phyloP scores from a whole-genome alignment of 2,888 invertebrate genomes.

The Leptinotarsa tumamoca region DNA sequence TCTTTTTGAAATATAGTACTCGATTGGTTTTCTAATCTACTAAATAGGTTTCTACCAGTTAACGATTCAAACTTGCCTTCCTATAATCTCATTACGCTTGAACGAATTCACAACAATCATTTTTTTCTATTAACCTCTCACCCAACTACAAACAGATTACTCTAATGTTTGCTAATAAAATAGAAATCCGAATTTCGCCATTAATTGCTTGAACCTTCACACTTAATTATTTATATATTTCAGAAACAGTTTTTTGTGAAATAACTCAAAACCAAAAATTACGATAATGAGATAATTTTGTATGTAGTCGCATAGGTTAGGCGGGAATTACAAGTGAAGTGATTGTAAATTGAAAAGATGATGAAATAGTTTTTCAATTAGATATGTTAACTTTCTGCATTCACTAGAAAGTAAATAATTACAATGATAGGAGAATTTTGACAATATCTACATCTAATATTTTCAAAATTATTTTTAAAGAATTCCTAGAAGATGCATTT shows the following conservation, averaged over 20 bases:
- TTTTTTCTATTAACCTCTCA: slow-evolving; percentile 26
- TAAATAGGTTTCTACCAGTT: neutral
- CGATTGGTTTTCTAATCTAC: neutral
- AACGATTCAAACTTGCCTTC: neutral
- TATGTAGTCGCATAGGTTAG: neutral
- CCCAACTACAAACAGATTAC: slow-evolving; percentile 16
- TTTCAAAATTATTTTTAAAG: too few relatives aligned
- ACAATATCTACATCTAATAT: too few relatives aligned
- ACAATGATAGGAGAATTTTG: too few relatives aligned
- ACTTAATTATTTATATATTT: slow-evolving; percentile 30
- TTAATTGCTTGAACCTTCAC: slow-evolving; percentile 36
- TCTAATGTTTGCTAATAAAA: slow-evolving; percentile 28
- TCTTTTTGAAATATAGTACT: too few relatives aligned
- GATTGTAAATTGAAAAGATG: neutral
- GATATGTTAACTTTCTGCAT: too few relatives aligned
- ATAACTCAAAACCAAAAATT: slow-evolving; percentile 18
- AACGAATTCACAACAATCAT: slow-evolving; percentile 24
- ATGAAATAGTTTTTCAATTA: too few relatives aligned
- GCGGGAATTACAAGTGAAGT: neutral
- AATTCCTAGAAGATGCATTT: too few relatives aligned
- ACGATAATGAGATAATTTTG: neutral
- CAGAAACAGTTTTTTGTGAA: slow-evolving; percentile 19
- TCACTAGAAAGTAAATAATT: too few relatives aligned
- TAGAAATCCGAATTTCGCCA: slow-evolving; percentile 37
- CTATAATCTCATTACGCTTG: slow-evolving; percentile 12